phyloP scores from a whole-genome alignment of 2,113 vertebrate genomes.

The Plotosus lineatus region DNA sequence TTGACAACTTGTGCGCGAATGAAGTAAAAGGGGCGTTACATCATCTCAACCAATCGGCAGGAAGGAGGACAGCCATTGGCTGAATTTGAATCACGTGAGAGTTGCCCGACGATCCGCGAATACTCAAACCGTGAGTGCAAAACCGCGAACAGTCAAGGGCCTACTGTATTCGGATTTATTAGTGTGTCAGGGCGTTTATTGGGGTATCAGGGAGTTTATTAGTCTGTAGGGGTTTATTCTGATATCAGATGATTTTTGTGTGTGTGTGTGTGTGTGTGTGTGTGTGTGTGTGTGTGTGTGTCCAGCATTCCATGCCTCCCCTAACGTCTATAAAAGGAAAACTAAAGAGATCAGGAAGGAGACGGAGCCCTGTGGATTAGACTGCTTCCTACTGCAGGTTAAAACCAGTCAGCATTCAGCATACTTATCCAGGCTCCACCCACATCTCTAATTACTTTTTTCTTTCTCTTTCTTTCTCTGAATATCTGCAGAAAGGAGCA shows the following conservation, averaged over 20 bases:
- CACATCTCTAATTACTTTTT: background rate
- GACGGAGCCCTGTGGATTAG: slow-evolving; percentile 89
- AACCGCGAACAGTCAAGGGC: too few species aligned
- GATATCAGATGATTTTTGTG: too few species aligned
- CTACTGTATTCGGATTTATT: too few species aligned
- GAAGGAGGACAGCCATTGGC: too few species aligned
- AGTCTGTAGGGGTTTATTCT: background rate
- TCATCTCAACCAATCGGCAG: too few species aligned
- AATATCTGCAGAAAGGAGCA: slow-evolving; percentile 84
- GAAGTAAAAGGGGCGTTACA: too few species aligned
- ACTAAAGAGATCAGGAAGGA: slow-evolving; percentile 94
- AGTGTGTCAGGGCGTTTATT: background rate
- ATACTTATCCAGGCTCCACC: background rate
- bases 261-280: background rate
- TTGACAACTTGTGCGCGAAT: too few species aligned
- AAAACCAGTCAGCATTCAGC: background rate
- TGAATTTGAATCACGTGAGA: too few species aligned
- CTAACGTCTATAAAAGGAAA: slow-evolving; percentile 96
- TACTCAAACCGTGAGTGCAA: too few species aligned
- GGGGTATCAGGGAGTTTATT: background rate
- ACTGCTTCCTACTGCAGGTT: slow-evolving; percentile 97
- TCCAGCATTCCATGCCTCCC: slow-evolving; percentile 93
- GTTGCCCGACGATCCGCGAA: too few species aligned
- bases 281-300: slow-evolving; percentile 50
- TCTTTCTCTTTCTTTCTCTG: background rate